These are phyloP conservation scores for Lasioglossum malachurum DNA, from an alignment of 2,888 invertebrate genomes.

Conservation along the genomic window DNA sequence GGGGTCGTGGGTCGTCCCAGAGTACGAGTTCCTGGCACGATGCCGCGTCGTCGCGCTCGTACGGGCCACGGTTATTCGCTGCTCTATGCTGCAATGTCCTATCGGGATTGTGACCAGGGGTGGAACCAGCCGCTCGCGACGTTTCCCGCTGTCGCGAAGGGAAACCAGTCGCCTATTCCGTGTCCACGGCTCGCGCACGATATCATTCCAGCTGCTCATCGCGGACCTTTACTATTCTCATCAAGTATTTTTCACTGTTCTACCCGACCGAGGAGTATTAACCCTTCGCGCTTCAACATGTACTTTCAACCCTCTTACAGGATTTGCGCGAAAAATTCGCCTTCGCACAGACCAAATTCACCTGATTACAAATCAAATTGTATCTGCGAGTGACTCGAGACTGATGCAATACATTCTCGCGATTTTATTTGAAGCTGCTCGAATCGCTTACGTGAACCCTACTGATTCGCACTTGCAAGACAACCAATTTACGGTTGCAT, in stretches of 20 bases:
- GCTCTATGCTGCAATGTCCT: conserved; percentile 59
- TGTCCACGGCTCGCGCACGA: neutral
- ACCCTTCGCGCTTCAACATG: neutral
- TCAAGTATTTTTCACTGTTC: too few species aligned
- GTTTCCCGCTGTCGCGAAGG: conserved; percentile 32
- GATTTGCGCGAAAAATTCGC: too few species aligned
- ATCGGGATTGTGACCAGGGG: conserved; percentile 63
- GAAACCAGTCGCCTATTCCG: conserved; percentile 26
- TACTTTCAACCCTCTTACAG: too few species aligned
- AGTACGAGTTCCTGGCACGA: conserved; percentile 78
- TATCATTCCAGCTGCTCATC: neutral
- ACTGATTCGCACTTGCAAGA: neutral
- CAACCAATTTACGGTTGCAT: too few species aligned
- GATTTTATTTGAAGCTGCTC: too few species aligned
- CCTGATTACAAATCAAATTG: too few species aligned
- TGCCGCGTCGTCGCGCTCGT: conserved; percentile 81
- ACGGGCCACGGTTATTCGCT: conserved; percentile 74
- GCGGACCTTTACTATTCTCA: neutral
- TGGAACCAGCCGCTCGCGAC: conserved; percentile 57
- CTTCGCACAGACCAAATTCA: too few species aligned
- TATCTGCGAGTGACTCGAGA: too few species aligned
- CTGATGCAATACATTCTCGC: too few species aligned
- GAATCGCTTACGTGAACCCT: too few species aligned
- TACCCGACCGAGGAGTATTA: neutral
- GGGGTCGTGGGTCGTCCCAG: conserved; percentile 76